Conservation (phyloP, 2,888 invertebrate species). For the Ophraella communa region DNA sequence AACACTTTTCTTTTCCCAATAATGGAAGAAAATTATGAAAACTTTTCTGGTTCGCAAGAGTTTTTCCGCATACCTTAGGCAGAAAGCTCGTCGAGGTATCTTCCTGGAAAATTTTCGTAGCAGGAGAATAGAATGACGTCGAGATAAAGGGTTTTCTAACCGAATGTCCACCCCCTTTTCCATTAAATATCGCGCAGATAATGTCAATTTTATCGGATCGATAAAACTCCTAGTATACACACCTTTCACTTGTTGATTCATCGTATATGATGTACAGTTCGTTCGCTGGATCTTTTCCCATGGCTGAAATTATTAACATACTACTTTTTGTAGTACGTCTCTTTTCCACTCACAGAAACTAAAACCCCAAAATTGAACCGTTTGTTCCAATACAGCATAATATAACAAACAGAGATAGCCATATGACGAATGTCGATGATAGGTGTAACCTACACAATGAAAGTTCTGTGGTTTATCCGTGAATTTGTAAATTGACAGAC, state of each 20-base stretch:
- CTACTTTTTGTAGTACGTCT: too few species aligned
- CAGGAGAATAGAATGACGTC: constrained; percentile 24
- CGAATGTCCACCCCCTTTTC: constrained; percentile 23
- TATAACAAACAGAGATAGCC: too few species aligned
- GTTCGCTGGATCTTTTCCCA: too few species aligned
- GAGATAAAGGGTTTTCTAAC: constrained; percentile 24
- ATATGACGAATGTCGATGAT: too few species aligned
- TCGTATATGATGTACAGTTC: too few species aligned
- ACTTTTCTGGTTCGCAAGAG: constrained; percentile 22
- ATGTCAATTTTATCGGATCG: constrained; percentile 4
- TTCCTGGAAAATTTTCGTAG: constrained; percentile 36
- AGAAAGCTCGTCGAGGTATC: constrained; percentile 38
- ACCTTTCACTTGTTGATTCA: neutral
- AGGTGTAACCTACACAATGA: too few species aligned
- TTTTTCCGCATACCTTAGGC: constrained; percentile 28
- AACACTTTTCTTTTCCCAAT: constrained; percentile 20
- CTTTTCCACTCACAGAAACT: too few species aligned
- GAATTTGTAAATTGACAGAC: too few species aligned
- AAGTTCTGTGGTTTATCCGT: too few species aligned
- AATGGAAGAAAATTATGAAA: constrained; percentile 30
- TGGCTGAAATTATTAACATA: too few species aligned
- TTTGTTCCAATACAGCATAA: too few species aligned
- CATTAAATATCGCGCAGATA: neutral
- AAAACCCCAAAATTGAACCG: too few species aligned
- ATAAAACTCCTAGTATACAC: neutral